phyloP scores from a whole-genome alignment of 2,888 invertebrate genomes.

The Macaria notata region DNA sequence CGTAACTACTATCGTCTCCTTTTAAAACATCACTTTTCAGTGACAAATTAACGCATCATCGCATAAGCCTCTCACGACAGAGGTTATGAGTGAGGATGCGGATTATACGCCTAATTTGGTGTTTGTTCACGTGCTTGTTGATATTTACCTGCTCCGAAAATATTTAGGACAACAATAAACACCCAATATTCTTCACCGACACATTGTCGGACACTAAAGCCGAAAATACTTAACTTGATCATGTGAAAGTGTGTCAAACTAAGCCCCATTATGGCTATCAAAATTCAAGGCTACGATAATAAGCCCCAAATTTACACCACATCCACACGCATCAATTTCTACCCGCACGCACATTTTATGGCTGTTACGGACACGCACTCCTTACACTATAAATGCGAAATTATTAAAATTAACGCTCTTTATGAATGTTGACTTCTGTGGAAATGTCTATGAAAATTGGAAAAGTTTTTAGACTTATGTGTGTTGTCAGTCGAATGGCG shows the following conservation, averaged over 20 bases:
- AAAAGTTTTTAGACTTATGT: conserved; percentile 54
- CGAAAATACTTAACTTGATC: conserved; percentile 21
- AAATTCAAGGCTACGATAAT: conserved; percentile 64
- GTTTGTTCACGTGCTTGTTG: conserved; percentile 24
- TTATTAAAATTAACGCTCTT: conserved; percentile 66
- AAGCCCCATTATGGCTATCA: conserved; percentile 48
- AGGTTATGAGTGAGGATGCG: conserved; percentile 31
- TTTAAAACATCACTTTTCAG: conserved; percentile 3
- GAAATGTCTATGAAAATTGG: conserved; percentile 54
- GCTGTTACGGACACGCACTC: conserved; percentile 64
- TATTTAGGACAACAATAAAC: conserved; percentile 4
- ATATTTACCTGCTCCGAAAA: conserved; percentile 26
- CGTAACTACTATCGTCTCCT: no score
- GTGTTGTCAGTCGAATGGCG: conserved; percentile 31
- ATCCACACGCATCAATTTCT: conserved; percentile 64
- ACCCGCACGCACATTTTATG: conserved; percentile 66
- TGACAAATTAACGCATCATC: conserved; percentile 32
- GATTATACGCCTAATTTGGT: conserved; percentile 35
- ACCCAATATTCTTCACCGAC: conserved; percentile 17
- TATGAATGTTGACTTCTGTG: conserved; percentile 55
- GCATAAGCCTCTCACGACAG: conserved; percentile 32
- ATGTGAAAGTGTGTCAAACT: conserved; percentile 49
- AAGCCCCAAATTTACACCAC: conserved; percentile 66
- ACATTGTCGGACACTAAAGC: conserved; percentile 24
- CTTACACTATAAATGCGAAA: conserved; percentile 61